phyloP scores from a whole-genome alignment of 2,888 invertebrate species.

The Petrolisthes manimaculis region DNA sequence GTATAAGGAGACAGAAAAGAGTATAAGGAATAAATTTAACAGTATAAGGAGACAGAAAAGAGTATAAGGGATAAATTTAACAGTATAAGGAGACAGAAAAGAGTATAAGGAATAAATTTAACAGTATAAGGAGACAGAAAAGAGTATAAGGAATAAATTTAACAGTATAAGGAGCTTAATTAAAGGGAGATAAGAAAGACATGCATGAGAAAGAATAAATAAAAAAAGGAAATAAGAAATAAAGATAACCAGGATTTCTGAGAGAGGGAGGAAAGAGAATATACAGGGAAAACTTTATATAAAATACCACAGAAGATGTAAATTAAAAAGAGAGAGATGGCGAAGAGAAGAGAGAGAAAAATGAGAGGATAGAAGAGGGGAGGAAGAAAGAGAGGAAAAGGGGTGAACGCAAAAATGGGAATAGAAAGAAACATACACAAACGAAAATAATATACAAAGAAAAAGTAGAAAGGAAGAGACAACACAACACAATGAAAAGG shows the following conservation, averaged over 20 bases:
- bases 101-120: not conserved
- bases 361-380: not conserved
- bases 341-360: not conserved
- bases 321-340: not conserved
- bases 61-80: not conserved
- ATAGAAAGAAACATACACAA: not conserved
- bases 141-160: not conserved
- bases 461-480: not conserved
- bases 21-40: too few relatives aligned
- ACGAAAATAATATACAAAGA: not conserved
- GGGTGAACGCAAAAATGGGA: not conserved
- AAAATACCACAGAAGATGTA: not conserved
- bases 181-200: too few relatives aligned
- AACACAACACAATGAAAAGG: not conserved
- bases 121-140: not conserved
- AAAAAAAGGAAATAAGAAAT: too few relatives aligned
- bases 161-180: too few relatives aligned
- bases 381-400: not conserved
- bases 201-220: too few relatives aligned
- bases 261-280: not conserved
- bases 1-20: not conserved
- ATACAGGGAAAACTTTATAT: not conserved
- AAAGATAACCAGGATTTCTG: not conserved
- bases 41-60: not conserved
- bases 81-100: not conserved